Evolutionary conservation across 2,888 invertebrate genomes (phyloP), one percentile per base, ranked within the genome.

Genomic region (Aphidius colemani): DNA sequence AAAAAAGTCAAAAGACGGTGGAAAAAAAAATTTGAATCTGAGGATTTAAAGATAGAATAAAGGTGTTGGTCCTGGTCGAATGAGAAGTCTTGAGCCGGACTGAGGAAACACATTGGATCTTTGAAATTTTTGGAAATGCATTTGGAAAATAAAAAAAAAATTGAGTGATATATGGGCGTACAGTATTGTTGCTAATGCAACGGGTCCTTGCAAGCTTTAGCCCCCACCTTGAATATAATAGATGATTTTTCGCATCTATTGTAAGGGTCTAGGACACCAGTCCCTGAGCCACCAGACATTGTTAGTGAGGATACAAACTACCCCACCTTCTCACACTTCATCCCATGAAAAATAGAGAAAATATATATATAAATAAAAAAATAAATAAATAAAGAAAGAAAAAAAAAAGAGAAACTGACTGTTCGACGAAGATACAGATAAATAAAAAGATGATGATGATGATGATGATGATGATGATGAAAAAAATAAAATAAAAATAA

Each of bases 181-280:
- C 41, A 46, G 45, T 48, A 65, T 65, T 65, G 65, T 65, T 39
- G 43, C 43, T 40, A 39, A 51, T 53, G 61, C 61, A 65, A 65
- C 61, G 61, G 57, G 61, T 61, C 58, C 48, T 30, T 48, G 49
- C 18, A 51, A 13, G 50, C 55, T 66, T 65, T 64, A 65, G 64
- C 67, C 67, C 70, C 65, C 63, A 30, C 30, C 30, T 30, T 30
- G 30, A 70, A 77, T 71, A 81, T 82, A 81, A 82, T 80, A 74
- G 81, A 80, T 81, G 81, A 81, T 81, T 82, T 81, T 81, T 82
- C 78, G 78, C 77, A 73, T 77, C 75, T 71, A 82, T 82, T 82
- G 81, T 82, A 64, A 59, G 46, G 56, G 58, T 49, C 66, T 48
- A 64, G 59, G 65, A 63, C 59, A 65, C 63, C 63, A 58, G 44